Evolutionary conservation across 1,140 invertebrate genomes (phyloP), one percentile per base, ranked within the genome.

Genomic region (Pseudomyrmex concolor): DNA sequence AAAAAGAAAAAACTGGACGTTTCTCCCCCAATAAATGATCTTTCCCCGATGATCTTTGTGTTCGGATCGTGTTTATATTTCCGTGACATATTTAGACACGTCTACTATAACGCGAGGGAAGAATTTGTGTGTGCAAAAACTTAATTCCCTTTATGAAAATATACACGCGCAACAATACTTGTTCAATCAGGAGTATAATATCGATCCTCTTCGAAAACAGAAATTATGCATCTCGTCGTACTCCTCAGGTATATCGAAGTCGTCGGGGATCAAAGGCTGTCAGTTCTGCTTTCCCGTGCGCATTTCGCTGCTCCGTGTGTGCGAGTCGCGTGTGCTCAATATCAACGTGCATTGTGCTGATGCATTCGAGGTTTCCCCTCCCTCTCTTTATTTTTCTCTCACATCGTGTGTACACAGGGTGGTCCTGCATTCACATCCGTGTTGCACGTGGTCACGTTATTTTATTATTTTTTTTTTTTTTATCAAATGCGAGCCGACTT

Each of bases 281-380:
- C 59, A 66, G 55, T 45, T 59, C 60, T 71, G 67, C 54, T 87
- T 87, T 87, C 48, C 62, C 72, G 76, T 87, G 87, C 17, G 74
- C 84, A 84, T 89, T 89, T 89, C 86, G 76, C 73, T 80, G 84
- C 84, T 88, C 51, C 84, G 74, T 54, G 57, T 25, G 22, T 25
- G 22, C 67, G 66, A 80, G 87, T 88, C 84, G 78, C 87, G 87
- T 88, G 86, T 77, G 78, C 72, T 90, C 85, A 84, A 84, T 90
- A 92, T 91, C 87, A 91, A 89, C 84, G 68, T 15, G 87, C 81
- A 92, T 92, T 92, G 91, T 92, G 85, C 89, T 70, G n/a, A 78
- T 57, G 67, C 87, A 88, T 84, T 34, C 87, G 62, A 45, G 54
- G 15, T 59, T 25, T 62, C 25, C 66, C 43, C 19, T 17, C 34